Percentiles rank a stretch among this genome's conserved stretches.
Evolutionary conservation across 2,888 invertebrate species (phyloP).

Genomic region (Pseudeuparius sepicola): DNA sequence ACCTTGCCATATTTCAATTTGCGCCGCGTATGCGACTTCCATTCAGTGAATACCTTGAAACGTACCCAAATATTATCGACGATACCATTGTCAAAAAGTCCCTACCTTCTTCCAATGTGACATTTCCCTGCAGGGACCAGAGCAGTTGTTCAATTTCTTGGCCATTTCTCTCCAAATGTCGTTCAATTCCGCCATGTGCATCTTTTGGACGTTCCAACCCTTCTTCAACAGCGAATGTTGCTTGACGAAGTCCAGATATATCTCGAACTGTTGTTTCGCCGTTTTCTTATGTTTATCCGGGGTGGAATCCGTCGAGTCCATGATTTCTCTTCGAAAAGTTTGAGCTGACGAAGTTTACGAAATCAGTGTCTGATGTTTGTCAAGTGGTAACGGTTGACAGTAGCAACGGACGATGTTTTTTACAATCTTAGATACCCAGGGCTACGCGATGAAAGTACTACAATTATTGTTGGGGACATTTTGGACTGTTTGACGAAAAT

Average conservation of each 20-base stretch:
- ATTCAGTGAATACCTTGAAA: slow-evolving; percentile 18
- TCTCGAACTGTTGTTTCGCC: no score
- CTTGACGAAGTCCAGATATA: slow-evolving; percentile 16
- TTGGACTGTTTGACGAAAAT: no score
- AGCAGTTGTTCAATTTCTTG: slow-evolving; percentile 15
- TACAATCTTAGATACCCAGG: no score
- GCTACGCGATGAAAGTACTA: no score
- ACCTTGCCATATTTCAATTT: slow-evolving; percentile 15
- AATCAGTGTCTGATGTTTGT: no score
- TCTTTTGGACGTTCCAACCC: slow-evolving; percentile 14
- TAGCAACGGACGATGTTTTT: no score
- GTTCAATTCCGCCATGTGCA: slow-evolving; percentile 8
- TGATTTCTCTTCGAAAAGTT: no score
- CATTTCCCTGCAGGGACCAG: slow-evolving; percentile 15
- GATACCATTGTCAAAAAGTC: background rate
- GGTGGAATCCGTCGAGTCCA: no score
- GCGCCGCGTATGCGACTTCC: slow-evolving; percentile 17
- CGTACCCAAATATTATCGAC: background rate
- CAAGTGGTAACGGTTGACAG: no score
- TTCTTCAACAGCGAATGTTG: slow-evolving; percentile 13
- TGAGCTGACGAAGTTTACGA: no score
- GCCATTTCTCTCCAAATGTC: slow-evolving; percentile 18
- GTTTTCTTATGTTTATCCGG: no score
- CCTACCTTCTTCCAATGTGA: slow-evolving; percentile 17
- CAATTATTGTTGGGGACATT: no score